Evolutionary conservation across 2,797 vertebrate species (phyloP).

Genomic region (Chaetophractus vellerosus): DNA sequence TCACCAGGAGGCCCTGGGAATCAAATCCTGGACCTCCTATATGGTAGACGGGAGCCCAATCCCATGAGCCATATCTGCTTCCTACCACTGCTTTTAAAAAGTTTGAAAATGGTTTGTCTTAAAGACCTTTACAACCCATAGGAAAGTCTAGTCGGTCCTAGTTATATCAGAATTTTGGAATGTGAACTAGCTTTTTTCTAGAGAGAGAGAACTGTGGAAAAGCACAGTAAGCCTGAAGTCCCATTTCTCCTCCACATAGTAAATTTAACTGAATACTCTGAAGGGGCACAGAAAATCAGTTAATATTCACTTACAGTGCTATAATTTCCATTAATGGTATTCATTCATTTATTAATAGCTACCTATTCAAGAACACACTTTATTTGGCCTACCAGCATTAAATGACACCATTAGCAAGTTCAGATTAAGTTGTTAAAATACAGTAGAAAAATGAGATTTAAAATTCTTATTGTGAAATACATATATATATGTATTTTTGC

Average conservation of each 20-base stretch:
- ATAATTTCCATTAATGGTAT: background rate
- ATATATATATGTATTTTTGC: background rate
- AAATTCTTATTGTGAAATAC: conserved; percentile 44
- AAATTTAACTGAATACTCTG: conserved; percentile 15
- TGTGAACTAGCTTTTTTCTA: background rate
- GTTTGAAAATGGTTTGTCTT: conserved; percentile 1
- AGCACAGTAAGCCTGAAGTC: background rate
- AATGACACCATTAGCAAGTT: conserved; percentile 5
- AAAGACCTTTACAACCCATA: conserved; percentile 12
- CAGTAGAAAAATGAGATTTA: background rate
- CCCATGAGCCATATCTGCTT: too few relatives aligned
- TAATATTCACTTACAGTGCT: background rate
- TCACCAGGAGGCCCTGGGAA: too few relatives aligned
- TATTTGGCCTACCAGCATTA: background rate
- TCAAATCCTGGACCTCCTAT: too few relatives aligned
- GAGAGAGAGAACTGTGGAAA: background rate
- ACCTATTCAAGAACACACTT: conserved; percentile 48
- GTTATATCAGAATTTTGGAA: conserved; percentile 9
- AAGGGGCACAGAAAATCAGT: background rate
- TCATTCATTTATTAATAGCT: conserved; percentile 7
- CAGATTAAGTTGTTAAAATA: background rate
- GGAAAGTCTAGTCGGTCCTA: background rate
- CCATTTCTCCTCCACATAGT: background rate
- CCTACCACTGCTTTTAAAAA: background rate
- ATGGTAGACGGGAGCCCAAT: too few relatives aligned